Evolutionary conservation across 92 coral and sea anemone genomes (phyloP).

Genomic region (Parazoanthus darwini): DNA sequence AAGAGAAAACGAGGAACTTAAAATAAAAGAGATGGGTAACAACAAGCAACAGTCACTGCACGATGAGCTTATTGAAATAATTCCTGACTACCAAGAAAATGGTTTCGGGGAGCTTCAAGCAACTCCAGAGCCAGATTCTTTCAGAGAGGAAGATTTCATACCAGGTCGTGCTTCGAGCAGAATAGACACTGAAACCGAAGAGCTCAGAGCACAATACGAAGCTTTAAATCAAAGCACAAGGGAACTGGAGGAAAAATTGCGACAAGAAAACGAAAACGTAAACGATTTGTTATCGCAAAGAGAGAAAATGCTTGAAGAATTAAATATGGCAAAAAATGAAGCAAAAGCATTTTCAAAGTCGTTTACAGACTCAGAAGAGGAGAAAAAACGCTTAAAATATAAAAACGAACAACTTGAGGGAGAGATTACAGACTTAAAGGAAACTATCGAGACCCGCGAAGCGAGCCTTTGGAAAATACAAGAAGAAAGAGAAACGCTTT

Average conservation of each 20-base stretch:
- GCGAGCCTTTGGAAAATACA: conserved; percentile 32
- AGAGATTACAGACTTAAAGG: conserved; percentile 33
- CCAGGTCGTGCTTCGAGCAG: conserved; percentile 37
- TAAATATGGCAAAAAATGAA: conserved; percentile 21
- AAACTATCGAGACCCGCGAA: conserved; percentile 33
- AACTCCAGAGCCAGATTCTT: conserved; percentile 33
- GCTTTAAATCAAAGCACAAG: conserved; percentile 35
- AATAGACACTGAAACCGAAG: conserved; percentile 32
- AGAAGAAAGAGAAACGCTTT: conserved; percentile 47
- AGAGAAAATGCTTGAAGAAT: conserved; percentile 14
- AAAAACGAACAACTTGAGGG: conserved; percentile 49
- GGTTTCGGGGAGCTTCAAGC: conserved; percentile 34
- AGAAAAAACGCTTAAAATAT: conserved; percentile 11
- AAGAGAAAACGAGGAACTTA: conserved; percentile 58
- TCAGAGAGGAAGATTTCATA: conserved; percentile 12
- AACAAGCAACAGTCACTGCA: conserved; percentile 28
- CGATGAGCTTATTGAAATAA: conserved; percentile 32
- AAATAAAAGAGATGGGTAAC: conserved; percentile 29
- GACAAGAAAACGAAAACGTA: conserved; percentile 25
- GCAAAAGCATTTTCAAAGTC: conserved; percentile 32
- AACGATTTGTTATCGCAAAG: conserved; percentile 21
- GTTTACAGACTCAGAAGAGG: conserved; percentile 36
- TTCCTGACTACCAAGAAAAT: conserved; percentile 40
- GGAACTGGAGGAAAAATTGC: conserved; percentile 35
- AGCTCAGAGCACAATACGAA: conserved; percentile 38